These are phyloP conservation scores for Orthonychiurus folsomi DNA, from an alignment of 2,888 invertebrate species.

Conservation along the genomic window DNA sequence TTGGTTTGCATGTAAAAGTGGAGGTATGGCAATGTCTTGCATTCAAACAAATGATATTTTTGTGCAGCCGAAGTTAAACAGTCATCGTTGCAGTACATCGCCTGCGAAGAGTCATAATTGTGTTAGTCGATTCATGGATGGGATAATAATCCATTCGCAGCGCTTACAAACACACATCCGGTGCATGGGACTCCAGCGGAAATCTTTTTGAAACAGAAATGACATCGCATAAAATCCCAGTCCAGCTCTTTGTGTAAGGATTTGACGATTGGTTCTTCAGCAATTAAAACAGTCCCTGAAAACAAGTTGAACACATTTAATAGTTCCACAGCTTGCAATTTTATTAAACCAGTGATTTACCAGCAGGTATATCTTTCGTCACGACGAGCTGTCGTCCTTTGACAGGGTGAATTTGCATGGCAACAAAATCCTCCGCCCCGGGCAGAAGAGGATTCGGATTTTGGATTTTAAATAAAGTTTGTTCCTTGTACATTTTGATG, in stretches of 20 bases:
- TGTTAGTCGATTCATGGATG: no score
- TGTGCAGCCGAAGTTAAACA: conserved; percentile 21
- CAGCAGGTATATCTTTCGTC: conserved; percentile 32
- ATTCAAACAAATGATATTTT: conserved; percentile 28
- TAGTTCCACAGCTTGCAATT: no score
- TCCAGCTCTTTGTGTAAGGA: conserved; percentile 46
- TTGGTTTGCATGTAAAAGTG: conserved; percentile 27
- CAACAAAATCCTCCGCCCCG: conserved; percentile 26
- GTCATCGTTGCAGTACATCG: conserved; percentile 1
- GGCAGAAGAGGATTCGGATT: conserved; percentile 15
- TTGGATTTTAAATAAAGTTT: conserved; percentile 19
- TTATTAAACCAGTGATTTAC: conserved; percentile 16
- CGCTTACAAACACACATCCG: conserved; percentile 49
- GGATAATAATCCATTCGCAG: no score
- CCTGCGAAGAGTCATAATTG: no score
- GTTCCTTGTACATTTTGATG: conserved; percentile 10
- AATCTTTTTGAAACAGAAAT: conserved; percentile 56
- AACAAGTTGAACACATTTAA: conserved; percentile 6
- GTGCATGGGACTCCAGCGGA: conserved; percentile 55
- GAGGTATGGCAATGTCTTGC: conserved; percentile 25
- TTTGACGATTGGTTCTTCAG: conserved; percentile 65
- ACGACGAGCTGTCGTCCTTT: conserved; percentile 42
- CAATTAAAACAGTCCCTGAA: conserved; percentile 58
- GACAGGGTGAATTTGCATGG: conserved; percentile 13
- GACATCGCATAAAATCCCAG: conserved; percentile 53